phyloP scores from a whole-genome alignment of 2,113 vertebrate species.

The Phalacrocorax aristotelis region DNA sequence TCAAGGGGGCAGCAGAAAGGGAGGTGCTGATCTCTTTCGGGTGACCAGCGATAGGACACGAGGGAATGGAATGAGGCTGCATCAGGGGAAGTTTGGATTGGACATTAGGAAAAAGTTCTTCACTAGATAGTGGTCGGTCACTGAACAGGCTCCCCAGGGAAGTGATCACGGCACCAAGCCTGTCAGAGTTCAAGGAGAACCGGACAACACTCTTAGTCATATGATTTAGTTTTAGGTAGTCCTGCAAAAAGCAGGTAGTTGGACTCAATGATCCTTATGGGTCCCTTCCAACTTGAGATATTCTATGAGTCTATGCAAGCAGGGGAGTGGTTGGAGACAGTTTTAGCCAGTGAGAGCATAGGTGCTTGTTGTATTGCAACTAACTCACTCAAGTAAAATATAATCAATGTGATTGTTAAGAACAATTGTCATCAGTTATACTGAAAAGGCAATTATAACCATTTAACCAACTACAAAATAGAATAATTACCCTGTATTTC shows the following conservation, averaged over 20 bases:
- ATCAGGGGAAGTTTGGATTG: neutral
- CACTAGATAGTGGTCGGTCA: neutral
- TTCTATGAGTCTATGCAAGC: neutral
- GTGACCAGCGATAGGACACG: neutral
- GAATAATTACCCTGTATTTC: neutral
- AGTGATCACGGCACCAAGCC: neutral
- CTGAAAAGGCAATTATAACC: neutral
- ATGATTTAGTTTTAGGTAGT: neutral
- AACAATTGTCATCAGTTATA: neutral
- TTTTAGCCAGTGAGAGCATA: neutral
- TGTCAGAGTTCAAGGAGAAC: neutral
- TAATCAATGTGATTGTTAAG: neutral
- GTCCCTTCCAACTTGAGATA: neutral
- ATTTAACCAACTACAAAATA: neutral
- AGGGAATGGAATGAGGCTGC: neutral
- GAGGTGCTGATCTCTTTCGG: neutral
- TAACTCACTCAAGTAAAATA: neutral
- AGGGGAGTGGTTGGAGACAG: neutral
- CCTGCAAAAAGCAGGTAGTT: neutral
- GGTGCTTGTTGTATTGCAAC: neutral
- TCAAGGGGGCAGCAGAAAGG: accelerated
- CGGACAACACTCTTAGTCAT: neutral
- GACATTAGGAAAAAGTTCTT: neutral
- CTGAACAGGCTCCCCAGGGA: neutral
- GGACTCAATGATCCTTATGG: neutral